These are phyloP conservation scores for Urophycis tenuis DNA, from an alignment of 2,797 vertebrate species.

Conservation along the genomic window DNA sequence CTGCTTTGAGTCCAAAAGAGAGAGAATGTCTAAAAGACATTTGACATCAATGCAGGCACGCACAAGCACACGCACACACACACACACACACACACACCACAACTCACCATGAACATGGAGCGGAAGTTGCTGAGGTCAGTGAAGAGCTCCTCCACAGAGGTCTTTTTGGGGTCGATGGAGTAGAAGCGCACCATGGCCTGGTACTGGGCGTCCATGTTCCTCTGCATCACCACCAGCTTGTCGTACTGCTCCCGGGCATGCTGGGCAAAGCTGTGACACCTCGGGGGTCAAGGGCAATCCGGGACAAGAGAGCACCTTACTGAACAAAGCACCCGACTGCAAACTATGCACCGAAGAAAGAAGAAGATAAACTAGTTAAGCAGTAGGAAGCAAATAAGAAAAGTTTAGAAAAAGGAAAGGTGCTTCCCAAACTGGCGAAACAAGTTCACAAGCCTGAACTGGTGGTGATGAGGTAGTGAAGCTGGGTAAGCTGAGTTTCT, in stretches of 20 bases:
- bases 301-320: neutral
- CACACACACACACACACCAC: neutral
- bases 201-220: slow-evolving; percentile 84
- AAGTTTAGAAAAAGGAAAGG: neutral
- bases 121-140: slow-evolving; percentile 92
- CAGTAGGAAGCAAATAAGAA: neutral
- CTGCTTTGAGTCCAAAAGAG: neutral
- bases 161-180: slow-evolving; percentile 87
- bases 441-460: too few species aligned
- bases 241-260: slow-evolving; percentile 80
- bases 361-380: too few species aligned
- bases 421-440: neutral
- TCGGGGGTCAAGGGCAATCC: neutral
- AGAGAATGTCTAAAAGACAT: too few species aligned
- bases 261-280: slow-evolving; percentile 78
- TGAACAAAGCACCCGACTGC: neutral
- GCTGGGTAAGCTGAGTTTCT: neutral
- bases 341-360: too few species aligned
- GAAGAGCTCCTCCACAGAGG: slow-evolving; percentile 90
- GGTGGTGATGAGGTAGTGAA: neutral
- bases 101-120: slow-evolving; percentile 83
- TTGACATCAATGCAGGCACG: neutral
- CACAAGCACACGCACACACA: slow-evolving; percentile 2
- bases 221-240: slow-evolving; percentile 80
- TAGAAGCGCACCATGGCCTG: slow-evolving; percentile 82